Evolutionary conservation across 2,113 vertebrate species (phyloP), one percentile per base, ranked within the genome.

Genomic region (Tretioscincus oriximinensis): DNA sequence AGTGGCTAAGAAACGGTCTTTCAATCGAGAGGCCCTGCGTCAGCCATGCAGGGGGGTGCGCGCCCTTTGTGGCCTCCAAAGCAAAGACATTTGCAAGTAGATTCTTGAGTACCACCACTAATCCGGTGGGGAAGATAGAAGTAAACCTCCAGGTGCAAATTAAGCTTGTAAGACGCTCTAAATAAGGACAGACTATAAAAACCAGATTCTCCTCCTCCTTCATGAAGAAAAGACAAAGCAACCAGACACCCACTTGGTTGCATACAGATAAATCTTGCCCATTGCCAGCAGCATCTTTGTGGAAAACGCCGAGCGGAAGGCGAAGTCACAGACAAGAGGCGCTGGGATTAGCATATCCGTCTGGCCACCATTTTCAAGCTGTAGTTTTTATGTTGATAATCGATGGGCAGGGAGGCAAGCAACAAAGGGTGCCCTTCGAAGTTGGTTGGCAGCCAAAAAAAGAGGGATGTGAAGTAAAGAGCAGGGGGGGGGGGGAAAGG

Each of bases 241-340:
- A 77, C 73, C 90, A 88, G 76, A 82, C 84, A 54, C 0, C 0
- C 16, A 2, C 83, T 83, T 76, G 82, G 74, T 61, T 88, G 88
- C 83, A 73, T 35, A 77, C 73, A 64, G 82, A 74, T 74, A 73
- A n/a, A 14, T 85, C 86, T 21, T 41, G 8, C 45, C 81, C 81
- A 35, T 72, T 90, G 61, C 74, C 79, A 82, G 83, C 79, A 82
- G 83, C 86, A 14, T 26, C 63, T 83, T 82, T 83, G 82, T 71
- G 35, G 81, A 84, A 28, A 16, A 74, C 67, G 0, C 0, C 73
- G 78, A 85, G 49, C 31, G 78, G 81, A 89, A 85, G 58, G 45
- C 79, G 87, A 89, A 87, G 68, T 65, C 85, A 26, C 49, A 87
- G 51, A 77, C 72, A 77, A 28, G n/a, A 66, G 72, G 11, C 66